Evolutionary conservation across 2,888 invertebrate species (phyloP).

Genomic region (Meteorus cinctellus): DNA sequence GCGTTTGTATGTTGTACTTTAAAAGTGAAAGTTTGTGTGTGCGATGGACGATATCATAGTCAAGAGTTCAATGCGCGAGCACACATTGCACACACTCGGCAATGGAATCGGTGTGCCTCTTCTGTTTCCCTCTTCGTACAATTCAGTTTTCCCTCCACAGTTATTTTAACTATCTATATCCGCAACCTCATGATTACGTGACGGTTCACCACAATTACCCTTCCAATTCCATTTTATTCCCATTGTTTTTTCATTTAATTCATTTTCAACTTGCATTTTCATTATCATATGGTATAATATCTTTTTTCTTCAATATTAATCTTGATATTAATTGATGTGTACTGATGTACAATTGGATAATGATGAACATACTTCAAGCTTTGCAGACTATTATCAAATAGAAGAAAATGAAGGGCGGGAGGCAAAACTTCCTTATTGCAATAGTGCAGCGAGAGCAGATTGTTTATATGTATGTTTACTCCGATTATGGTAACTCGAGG

Average conservation of each 20-base stretch:
- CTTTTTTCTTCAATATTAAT: background rate
- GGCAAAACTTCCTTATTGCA: constrained; percentile 1
- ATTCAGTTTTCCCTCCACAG: background rate
- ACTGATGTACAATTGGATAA: background rate
- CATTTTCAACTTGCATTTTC: background rate
- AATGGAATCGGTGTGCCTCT: background rate
- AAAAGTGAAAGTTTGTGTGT: background rate
- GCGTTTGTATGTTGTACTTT: background rate
- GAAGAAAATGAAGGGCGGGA: background rate
- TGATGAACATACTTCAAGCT: background rate
- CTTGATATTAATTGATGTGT: background rate
- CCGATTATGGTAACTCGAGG: background rate
- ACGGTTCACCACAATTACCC: background rate
- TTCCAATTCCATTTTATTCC: background rate
- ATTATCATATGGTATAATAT: background rate
- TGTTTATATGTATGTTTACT: background rate
- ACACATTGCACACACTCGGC: background rate
- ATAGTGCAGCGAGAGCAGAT: background rate
- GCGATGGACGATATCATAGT: background rate
- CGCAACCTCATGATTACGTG: background rate
- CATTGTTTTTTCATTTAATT: background rate
- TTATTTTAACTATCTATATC: background rate
- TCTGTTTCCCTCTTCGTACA: background rate
- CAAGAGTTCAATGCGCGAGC: background rate
- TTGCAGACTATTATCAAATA: background rate